These are phyloP conservation scores for Eulemur rufifrons DNA, from an alignment of 2,113 vertebrate species.

Conservation along the genomic window DNA sequence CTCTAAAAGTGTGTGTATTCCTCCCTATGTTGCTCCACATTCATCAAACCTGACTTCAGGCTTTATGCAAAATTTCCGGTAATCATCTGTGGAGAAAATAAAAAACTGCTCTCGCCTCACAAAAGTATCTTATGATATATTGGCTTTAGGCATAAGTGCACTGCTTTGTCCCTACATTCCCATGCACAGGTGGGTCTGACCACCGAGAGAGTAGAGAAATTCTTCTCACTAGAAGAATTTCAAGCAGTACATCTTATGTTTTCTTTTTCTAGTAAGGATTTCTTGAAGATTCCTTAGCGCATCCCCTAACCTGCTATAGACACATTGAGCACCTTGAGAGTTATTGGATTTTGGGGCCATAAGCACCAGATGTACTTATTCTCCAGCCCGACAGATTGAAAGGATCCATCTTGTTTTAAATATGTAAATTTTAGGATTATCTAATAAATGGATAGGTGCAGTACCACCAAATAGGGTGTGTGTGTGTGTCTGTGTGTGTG, in stretches of 20 bases:
- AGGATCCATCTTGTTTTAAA: not conserved
- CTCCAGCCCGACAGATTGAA: not conserved
- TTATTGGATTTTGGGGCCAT: not conserved
- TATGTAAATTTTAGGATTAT: not conserved
- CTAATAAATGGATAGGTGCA: not conserved
- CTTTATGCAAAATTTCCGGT: not conserved
- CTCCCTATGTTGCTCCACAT: not conserved
- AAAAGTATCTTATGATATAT: not conserved
- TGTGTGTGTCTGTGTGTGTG: not conserved
- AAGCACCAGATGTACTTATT: not conserved
- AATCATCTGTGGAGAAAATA: not conserved
- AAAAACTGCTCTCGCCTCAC: not conserved
- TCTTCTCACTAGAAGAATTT: not conserved
- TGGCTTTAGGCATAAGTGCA: not conserved
- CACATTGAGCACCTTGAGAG: not conserved
- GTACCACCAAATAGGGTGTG: not conserved
- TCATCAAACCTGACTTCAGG: not conserved
- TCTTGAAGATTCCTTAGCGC: not conserved
- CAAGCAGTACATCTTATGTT: not conserved
- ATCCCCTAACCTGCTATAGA: not conserved
- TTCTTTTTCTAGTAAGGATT: not conserved
- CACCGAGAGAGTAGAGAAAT: accelerated
- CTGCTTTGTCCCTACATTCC: not conserved
- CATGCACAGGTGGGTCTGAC: not conserved
- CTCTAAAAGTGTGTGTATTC: not conserved